Base-by-base conservation (phyloP, 2,113 vertebrate species). In the Gymnorhina tibicen region DNA sequence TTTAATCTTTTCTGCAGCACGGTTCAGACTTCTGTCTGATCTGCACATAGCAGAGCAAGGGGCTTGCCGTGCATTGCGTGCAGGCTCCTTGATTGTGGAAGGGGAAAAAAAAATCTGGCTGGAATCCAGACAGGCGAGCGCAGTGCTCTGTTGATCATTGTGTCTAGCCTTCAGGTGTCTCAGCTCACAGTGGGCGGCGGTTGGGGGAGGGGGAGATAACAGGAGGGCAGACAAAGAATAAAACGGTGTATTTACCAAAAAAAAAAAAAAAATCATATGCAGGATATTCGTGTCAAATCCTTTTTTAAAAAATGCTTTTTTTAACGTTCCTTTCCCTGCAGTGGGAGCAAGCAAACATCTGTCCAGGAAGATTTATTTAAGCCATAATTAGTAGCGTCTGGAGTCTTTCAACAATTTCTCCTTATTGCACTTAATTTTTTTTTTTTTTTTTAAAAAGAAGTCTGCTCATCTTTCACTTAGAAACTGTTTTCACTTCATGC, bases 81-180 rank as follows among this genome's bases (percentile, higher is more conserved):
- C 98, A 98, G 97, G 97, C 98, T 98, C 97, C 98, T 98, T 98
- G 98, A 98, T 98, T 98, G 98, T 98, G 96, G 97, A 97, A 92
- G 92, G 95, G 96, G 0, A 50, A 77, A 67, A 75, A 90, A 95
- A 94, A 93, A 98, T 97, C 98, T 98, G 98, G 98, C 98, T 97
- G 97, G 89, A 94, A 97, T 98, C 98, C 98, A 99, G 98, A 98
- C 98, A 98, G 98, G 98, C 98, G 98, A 98, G 97, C 98, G 98
- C 98, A 98, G 97, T 97, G 98, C 98, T 98, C 98, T 98, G 99
- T 98, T 98, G 99, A 99, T 99, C 99, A 98, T 99, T 99, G 98
- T 98, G 99, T 99, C 99, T 98, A 98, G 99, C 98, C 98, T 99
- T 99, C 99, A 99, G 99, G 99, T 99, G 99, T 99, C 98, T 99